Percentiles rank a stretch among this genome's conserved stretches.
These are phyloP conservation scores for Petaurus breviceps DNA, from an alignment of 2,113 vertebrate genomes.

Conservation along the genomic window DNA sequence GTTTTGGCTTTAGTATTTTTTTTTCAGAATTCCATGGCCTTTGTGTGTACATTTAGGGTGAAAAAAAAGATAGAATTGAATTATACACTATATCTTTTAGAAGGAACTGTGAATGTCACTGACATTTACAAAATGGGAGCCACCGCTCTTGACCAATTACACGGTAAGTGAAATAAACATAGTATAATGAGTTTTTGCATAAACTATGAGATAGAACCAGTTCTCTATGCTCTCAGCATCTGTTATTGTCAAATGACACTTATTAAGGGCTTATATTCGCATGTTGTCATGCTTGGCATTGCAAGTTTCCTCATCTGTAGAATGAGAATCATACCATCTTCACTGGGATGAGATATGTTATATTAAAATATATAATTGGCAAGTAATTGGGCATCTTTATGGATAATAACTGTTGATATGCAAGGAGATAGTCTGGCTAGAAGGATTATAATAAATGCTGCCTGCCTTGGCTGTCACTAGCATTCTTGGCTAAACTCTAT, in stretches of 20 bases:
- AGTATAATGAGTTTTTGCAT: neutral
- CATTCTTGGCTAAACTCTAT: neutral
- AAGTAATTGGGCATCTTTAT: neutral
- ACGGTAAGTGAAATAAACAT: neutral
- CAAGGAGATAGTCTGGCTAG: neutral
- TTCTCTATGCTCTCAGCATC: neutral
- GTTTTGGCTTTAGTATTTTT: slow-evolving; percentile 7
- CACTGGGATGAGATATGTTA: neutral
- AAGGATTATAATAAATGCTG: neutral
- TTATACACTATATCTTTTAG: neutral
- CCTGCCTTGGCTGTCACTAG: neutral
- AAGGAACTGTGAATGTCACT: neutral
- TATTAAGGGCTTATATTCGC: neutral
- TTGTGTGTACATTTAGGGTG: neutral
- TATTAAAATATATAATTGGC: neutral
- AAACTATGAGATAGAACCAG: neutral
- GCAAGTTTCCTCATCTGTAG: neutral
- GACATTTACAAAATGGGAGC: neutral
- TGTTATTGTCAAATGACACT: neutral
- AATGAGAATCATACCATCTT: neutral
- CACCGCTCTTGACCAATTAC: neutral
- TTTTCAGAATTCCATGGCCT: neutral
- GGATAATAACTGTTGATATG: neutral
- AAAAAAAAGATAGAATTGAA: neutral
- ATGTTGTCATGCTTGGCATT: neutral